These are phyloP conservation scores for Thecophora atra DNA, from an alignment of 2,888 invertebrate species.

Conservation along the genomic window DNA sequence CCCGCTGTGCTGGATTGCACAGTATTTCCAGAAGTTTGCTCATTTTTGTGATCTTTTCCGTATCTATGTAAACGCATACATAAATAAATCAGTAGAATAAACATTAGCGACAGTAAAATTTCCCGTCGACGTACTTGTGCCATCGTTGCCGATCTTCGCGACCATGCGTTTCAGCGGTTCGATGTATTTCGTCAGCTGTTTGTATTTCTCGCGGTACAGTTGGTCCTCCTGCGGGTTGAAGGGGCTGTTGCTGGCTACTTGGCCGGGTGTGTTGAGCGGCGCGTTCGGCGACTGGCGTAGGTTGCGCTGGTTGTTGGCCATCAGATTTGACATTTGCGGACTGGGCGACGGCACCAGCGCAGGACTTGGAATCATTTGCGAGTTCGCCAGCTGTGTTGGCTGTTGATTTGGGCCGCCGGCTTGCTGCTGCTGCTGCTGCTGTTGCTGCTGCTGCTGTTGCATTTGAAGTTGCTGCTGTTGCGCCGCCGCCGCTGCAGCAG, in stretches of 20 bases:
- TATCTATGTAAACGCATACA: conserved; percentile 70
- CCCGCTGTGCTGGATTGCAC: conserved; percentile 87
- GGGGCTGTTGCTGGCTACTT: conserved; percentile 70
- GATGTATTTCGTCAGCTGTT: conserved; percentile 92
- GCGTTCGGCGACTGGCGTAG: conserved; percentile 85
- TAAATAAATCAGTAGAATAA: neutral
- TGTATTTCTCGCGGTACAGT: conserved; percentile 91
- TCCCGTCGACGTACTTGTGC: conserved; percentile 62
- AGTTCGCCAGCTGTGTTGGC: conserved; percentile 60
- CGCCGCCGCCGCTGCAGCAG: conserved; percentile 53
- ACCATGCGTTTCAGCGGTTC: conserved; percentile 93
- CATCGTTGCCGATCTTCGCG: conserved; percentile 85
- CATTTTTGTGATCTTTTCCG: conserved; percentile 93
- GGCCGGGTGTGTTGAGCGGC: conserved; percentile 81
- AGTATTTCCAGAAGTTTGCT: conserved; percentile 91
- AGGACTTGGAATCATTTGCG: conserved; percentile 77
- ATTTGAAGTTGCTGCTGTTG: conserved; percentile 57
- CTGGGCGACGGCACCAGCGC: conserved; percentile 75
- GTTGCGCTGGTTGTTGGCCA: conserved; percentile 68
- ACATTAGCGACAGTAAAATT: neutral
- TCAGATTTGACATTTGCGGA: conserved; percentile 73
- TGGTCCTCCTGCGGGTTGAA: conserved; percentile 82
- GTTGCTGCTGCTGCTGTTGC: conserved; percentile 58
- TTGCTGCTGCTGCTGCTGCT: conserved; percentile 57
- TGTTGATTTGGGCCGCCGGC: conserved; percentile 47